Evolutionary conservation across 1,140 invertebrate species (phyloP).

Genomic region (Cheumatopsyche charites): DNA sequence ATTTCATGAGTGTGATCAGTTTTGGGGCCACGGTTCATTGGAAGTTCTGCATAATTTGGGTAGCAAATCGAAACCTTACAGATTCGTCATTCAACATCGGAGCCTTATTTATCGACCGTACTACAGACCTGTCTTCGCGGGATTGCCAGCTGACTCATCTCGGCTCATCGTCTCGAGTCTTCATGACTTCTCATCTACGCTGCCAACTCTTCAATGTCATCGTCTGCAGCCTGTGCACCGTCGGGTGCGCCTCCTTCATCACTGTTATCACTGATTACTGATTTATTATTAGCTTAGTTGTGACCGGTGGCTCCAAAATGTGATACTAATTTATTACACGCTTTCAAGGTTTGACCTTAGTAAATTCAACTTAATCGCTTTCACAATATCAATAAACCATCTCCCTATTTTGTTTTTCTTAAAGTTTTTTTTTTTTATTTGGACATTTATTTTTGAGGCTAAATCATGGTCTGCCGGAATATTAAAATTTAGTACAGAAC

Average conservation of each 20-base stretch:
- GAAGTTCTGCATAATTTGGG: slow-evolving; percentile 47
- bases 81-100: slow-evolving; percentile 30
- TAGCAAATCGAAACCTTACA: slow-evolving; percentile 48
- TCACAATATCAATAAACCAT: no score
- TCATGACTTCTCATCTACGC: slow-evolving; percentile 46
- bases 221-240: slow-evolving; percentile 43
- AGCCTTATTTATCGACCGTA: slow-evolving; percentile 11
- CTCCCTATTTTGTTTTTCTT: not conserved
- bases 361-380: no score
- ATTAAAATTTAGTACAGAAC: not conserved
- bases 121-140: slow-evolving; percentile 27
- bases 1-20: slow-evolving; percentile 28
- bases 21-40: slow-evolving; percentile 39
- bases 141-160: slow-evolving; percentile 22
- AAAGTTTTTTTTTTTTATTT: no score
- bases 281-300: slow-evolving; percentile 26
- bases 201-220: slow-evolving; percentile 36
- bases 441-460: no score
- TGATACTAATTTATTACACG: slow-evolving; percentile 7
- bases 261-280: slow-evolving; percentile 53
- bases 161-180: slow-evolving; percentile 46
- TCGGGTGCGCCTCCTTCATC: slow-evolving; percentile 55
- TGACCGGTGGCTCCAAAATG: slow-evolving; percentile 31
- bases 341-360: no score
- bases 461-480: no score